Conservation (phyloP, 2,888 invertebrate genomes). For the Drosophila merina region DNA sequence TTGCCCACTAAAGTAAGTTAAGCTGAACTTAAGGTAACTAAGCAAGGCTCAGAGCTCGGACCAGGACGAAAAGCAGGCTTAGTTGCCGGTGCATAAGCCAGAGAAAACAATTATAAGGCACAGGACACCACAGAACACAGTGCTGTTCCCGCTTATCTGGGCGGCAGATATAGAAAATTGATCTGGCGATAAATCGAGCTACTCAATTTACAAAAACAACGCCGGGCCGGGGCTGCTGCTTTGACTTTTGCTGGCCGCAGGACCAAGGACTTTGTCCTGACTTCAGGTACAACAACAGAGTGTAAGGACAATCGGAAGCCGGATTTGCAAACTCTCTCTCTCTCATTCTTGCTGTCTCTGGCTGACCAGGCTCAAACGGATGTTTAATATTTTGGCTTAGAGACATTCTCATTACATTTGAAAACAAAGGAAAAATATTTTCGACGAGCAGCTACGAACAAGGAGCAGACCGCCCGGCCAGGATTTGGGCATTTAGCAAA, state of each 20-base stretch:
- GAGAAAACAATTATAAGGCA: conserved; percentile 64
- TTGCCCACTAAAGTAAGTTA: conserved; percentile 80
- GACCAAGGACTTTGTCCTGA: conserved; percentile 43
- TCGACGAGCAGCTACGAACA: conserved; percentile 10
- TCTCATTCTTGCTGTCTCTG: conserved; percentile 9
- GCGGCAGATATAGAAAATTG: conserved; percentile 76
- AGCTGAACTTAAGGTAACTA: conserved; percentile 53
- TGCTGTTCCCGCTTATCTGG: conserved; percentile 56
- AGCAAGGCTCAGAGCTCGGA: conserved; percentile 37
- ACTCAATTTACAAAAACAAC: conserved; percentile 74
- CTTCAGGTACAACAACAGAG: conserved; percentile 63
- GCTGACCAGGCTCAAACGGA: conserved; percentile 64
- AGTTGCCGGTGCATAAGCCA: conserved; percentile 59
- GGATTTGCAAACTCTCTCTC: conserved; percentile 57
- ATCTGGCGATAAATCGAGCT: conserved; percentile 75
- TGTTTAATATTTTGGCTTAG: conserved; percentile 82
- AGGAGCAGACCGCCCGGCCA: conserved; percentile 50
- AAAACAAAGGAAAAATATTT: conserved; percentile 64
- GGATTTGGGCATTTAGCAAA: conserved; percentile 72
- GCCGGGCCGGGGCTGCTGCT: conserved; percentile 54
- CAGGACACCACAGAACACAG: not conserved
- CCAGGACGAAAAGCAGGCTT: conserved; percentile 41
- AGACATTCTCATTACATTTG: conserved; percentile 81
- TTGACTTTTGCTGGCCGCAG: conserved; percentile 74
- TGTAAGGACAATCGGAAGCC: conserved; percentile 66